These are phyloP conservation scores for Propithecus coquereli DNA, from an alignment of 2,113 vertebrate species.

Conservation along the genomic window DNA sequence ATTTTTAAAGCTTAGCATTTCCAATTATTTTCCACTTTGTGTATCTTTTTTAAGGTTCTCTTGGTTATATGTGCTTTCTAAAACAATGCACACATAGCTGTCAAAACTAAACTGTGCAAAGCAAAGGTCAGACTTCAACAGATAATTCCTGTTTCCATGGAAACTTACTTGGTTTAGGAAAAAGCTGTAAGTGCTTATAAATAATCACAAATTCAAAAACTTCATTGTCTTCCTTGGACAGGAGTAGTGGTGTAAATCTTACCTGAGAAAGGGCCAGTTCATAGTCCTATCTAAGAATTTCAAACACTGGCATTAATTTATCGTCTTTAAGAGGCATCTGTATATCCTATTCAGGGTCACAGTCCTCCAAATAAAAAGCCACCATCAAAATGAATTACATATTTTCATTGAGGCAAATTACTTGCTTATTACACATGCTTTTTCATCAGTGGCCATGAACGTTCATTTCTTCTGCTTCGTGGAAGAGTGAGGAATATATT, in stretches of 20 bases:
- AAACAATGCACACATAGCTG: slow-evolving; percentile 52
- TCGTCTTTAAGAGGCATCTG: neutral
- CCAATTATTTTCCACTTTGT: slow-evolving; percentile 1
- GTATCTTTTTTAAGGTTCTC: neutral
- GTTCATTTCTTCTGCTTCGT: neutral
- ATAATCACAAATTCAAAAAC: slow-evolving; percentile 45
- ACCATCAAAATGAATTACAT: neutral
- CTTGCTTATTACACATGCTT: neutral
- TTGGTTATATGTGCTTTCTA: slow-evolving; percentile 33
- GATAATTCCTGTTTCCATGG: slow-evolving; percentile 62
- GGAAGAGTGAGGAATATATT: neutral
- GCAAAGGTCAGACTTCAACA: slow-evolving; percentile 58
- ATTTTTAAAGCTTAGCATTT: slow-evolving; percentile 37
- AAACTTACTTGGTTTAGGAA: slow-evolving; percentile 51
- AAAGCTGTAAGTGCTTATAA: slow-evolving; percentile 36
- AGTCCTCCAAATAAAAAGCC: neutral
- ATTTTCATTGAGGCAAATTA: neutral
- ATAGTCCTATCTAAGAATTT: neutral
- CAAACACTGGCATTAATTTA: neutral
- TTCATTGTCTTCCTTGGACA: slow-evolving; percentile 19
- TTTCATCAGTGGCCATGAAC: neutral
- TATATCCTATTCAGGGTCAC: neutral
- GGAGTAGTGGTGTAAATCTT: neutral
- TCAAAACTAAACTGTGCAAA: slow-evolving; percentile 51
- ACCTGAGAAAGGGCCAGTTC: neutral